phyloP scores from a whole-genome alignment of 2,888 invertebrate species.

The Drosophila nigricruria region DNA sequence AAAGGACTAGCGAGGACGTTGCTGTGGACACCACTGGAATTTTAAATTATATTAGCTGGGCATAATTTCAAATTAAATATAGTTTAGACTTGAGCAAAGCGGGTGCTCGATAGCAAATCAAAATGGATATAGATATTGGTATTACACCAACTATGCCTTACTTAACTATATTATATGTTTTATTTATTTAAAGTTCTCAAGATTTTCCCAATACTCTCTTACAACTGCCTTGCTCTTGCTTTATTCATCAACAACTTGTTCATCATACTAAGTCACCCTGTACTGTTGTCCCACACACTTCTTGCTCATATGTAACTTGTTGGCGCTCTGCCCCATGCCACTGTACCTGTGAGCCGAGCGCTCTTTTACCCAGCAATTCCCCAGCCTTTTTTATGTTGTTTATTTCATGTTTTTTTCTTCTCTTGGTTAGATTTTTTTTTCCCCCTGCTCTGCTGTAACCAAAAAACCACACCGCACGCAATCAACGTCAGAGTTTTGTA shows the following conservation, averaged over 20 bases:
- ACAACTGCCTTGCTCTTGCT: not conserved
- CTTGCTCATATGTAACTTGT: slow-evolving; percentile 37
- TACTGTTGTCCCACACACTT: slow-evolving; percentile 8
- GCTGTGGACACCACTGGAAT: slow-evolving; percentile 69
- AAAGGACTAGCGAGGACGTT: slow-evolving; percentile 27
- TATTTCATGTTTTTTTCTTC: slow-evolving; percentile 8
- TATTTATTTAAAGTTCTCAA: not conserved
- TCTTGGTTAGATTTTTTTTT: not conserved
- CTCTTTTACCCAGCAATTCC: slow-evolving; percentile 11
- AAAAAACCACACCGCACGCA: slow-evolving; percentile 66
- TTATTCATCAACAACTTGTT: not conserved
- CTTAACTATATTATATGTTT: not conserved
- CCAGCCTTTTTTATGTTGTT: slow-evolving; percentile 37
- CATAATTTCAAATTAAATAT: slow-evolving; percentile 78
- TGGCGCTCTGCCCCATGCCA: slow-evolving; percentile 10
- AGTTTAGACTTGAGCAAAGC: slow-evolving; percentile 42
- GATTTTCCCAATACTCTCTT: not conserved
- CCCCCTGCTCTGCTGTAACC: slow-evolving; percentile 24
- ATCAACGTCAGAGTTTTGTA: slow-evolving; percentile 72
- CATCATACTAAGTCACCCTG: slow-evolving; percentile 39
- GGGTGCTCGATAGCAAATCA: slow-evolving; percentile 27
- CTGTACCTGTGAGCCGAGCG: slow-evolving; percentile 25
- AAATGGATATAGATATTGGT: not conserved
- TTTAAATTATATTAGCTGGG: slow-evolving; percentile 74
- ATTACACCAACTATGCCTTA: not conserved